Conservation (phyloP, 1,140 invertebrate species). For the Babylonia areolata region DNA sequence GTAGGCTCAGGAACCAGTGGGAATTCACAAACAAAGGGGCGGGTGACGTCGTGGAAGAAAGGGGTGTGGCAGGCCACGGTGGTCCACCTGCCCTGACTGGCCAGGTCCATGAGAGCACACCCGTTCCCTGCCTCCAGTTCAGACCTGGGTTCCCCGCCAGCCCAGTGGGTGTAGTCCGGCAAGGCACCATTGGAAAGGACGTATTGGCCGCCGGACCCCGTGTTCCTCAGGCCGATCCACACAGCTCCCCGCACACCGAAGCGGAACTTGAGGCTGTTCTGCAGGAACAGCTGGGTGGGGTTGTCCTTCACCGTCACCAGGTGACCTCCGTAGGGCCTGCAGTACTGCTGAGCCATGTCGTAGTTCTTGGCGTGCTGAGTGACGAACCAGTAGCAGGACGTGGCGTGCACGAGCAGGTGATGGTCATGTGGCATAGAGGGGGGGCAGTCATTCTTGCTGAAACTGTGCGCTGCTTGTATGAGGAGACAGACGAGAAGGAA, state of each 20-base stretch:
- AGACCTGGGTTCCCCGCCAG: not conserved
- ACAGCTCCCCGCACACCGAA: not conserved
- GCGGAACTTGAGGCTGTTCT: not conserved
- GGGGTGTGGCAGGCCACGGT: not conserved
- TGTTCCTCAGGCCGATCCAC: not conserved
- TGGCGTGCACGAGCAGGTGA: not conserved
- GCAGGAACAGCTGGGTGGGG: conserved; percentile 12
- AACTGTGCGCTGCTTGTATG: not conserved
- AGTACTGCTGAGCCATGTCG: not conserved
- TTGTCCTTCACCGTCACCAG: not conserved
- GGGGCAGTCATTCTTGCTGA: not conserved
- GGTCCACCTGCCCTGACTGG: not conserved
- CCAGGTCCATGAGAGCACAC: not conserved
- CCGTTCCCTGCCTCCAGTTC: not conserved
- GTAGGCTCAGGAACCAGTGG: too few species aligned
- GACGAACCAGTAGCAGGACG: not conserved
- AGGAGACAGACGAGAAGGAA: not conserved
- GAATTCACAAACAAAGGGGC: conserved; percentile 1
- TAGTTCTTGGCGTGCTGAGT: not conserved
- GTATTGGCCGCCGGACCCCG: not conserved
- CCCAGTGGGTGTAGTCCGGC: not conserved
- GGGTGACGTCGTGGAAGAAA: not conserved
- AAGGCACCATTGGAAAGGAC: not conserved
- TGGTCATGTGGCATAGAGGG: not conserved
- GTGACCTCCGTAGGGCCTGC: not conserved